phyloP scores from a whole-genome alignment of 2,888 invertebrate species.

The Tuta absoluta region DNA sequence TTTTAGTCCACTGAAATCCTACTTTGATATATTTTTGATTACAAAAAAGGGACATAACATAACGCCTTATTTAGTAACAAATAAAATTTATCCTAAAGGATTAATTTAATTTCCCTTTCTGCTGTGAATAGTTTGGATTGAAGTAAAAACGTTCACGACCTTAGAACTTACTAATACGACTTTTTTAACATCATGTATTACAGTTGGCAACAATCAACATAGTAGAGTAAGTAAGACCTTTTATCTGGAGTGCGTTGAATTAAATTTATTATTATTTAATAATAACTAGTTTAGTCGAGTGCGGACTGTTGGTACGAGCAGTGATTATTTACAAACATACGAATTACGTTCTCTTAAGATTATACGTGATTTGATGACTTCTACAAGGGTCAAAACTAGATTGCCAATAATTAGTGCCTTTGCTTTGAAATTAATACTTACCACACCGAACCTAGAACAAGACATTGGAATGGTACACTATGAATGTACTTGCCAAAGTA shows the following conservation, averaged over 20 bases:
- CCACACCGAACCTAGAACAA: not conserved
- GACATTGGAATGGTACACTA: not conserved
- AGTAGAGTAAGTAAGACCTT: constrained; percentile 36
- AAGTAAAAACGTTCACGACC: too few relatives aligned
- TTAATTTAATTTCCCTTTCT: too few relatives aligned
- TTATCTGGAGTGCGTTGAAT: constrained; percentile 20
- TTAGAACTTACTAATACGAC: too few relatives aligned
- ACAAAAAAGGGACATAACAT: too few relatives aligned
- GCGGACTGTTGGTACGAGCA: constrained; percentile 7
- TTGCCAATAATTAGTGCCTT: too few relatives aligned
- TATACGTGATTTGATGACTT: constrained; percentile 6
- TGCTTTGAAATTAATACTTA: too few relatives aligned
- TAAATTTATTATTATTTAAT: constrained; percentile 18
- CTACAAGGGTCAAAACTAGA: not conserved
- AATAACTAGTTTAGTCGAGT: constrained; percentile 13
- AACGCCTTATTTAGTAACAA: too few relatives aligned
- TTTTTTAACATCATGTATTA: not conserved
- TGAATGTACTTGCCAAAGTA: constrained; percentile 51
- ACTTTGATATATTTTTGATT: too few relatives aligned
- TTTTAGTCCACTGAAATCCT: too few relatives aligned
- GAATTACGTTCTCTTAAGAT: not conserved
- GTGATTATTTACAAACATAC: constrained; percentile 4
- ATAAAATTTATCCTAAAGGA: too few relatives aligned
- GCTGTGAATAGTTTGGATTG: too few relatives aligned
- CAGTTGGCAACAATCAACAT: not conserved